Base-by-base conservation (phyloP, 1,140 invertebrate species). In the Drosophila kanapiae region DNA sequence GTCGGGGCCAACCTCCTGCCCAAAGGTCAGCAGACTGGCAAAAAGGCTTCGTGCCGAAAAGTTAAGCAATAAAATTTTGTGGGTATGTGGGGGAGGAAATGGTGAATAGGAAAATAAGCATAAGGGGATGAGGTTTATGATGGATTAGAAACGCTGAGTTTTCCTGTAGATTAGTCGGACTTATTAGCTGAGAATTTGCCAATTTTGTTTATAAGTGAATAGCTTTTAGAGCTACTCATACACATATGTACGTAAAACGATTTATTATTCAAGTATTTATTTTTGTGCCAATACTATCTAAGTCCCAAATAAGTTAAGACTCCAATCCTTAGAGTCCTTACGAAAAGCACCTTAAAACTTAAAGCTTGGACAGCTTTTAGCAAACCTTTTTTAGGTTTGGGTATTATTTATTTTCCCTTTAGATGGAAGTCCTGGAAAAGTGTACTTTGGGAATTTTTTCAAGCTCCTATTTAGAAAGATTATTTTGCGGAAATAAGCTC, bases 41-140 rank as follows among this genome's bases (percentile, higher is more conserved):
- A 71, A 72, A 85, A 78, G 82, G 82, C 75, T 75, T 64, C 68
- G 63, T 75, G 69, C 61, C 67, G 59, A 75, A 84, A 85, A 85
- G 82, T 85, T 81, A 61, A 62, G 78, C 82, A 85, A 85, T 85
- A 85, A 85, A 78, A 85, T 75, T 70, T 42, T 48, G 33, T 61
- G 59, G 47, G 14, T n/a, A 13, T 33, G 23, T 16, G 18, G 13
- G 35, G 13, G 35, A n/a, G 31, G 13, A 38, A 54, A 38, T 31
- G 3, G n/a, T 35, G 14, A 11, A 27, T 49, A 23, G 11, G 31
- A 35, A 61, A 27, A 9, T 37, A 35, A 13, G 16, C 16, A 35
- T 4, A 54, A 18, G 4, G 16, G 33, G 33, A 23, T 37, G 13
- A 3, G 18, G 14, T 54, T 54, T 54, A 16, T 49, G 27, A 49